Base-by-base conservation (phyloP, 1,140 invertebrate genomes). In the Saxidomus purpurata region DNA sequence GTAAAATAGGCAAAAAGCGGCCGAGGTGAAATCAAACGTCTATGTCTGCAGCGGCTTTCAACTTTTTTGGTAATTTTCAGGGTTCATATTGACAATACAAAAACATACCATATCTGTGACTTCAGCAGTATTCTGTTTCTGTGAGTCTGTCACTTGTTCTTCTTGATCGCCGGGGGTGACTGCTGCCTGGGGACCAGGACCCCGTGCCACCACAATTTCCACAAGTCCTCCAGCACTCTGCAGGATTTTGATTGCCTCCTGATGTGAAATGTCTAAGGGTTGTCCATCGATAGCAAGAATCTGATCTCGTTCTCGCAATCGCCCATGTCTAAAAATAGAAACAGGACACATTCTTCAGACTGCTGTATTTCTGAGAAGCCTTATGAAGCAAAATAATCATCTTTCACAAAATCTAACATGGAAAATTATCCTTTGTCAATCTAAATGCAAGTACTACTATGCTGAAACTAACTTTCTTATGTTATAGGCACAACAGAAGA, bases 271-370 rank as follows among this genome's bases (percentile, higher is more conserved):
- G 95, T 97, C 96, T 94, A 98, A 96, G 83, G 97, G 97, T 94
- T 98, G 98, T 92, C 97, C 97, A 97, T 99, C 98, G 93, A 99
- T 97, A 90, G 98, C 98, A 94, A 99, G 95, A 95, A 99, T 98
- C 95, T 98, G 98, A 96, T 99, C 98, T 92, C 97, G 98, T 95
- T 98, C 97, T 95, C 97, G 96, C 84, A 98, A 96, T 92, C 97
- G 96, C 92, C 97, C 97, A 97, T 98, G 97, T 96, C 97, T 98
- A 96, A 61, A 97, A 97, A 89, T n/a, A 43, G 43, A 43, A 43
- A 43, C 6, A 43, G 43, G 43, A 43, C 43, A 43, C 15, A 15
- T 8, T 8, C 43, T 43, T 43, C 43, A 43, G 15, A 43, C n/a
- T n/a, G n/a, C n/a, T n/a, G n/a, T n/a, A n/a, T n/a, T n/a, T n/a